Evolutionary conservation across 2,113 vertebrate genomes (phyloP).

Genomic region (Rhinolophus ferrumequinum): DNA sequence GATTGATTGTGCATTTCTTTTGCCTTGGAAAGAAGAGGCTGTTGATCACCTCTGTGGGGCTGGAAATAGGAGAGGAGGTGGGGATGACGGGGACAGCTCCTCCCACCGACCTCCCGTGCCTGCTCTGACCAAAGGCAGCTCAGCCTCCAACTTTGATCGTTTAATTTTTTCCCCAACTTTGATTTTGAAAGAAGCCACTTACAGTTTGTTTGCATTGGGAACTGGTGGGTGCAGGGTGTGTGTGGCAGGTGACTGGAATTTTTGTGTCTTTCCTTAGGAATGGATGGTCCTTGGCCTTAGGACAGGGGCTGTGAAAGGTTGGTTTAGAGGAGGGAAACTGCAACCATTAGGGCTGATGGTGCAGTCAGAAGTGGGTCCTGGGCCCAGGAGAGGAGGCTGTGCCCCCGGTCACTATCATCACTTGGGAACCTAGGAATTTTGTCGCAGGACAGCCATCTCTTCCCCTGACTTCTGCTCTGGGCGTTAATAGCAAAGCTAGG

Average conservation of each 20-base stretch:
- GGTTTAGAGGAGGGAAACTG: neutral
- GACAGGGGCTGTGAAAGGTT: neutral
- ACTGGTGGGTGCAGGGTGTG: neutral
- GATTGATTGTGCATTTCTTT: constrained; percentile 65
- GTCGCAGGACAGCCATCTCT: neutral
- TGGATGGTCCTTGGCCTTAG: neutral
- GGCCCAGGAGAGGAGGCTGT: neutral
- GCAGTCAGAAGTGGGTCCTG: neutral
- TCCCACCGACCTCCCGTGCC: neutral
- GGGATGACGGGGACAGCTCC: neutral
- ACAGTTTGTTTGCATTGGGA: neutral
- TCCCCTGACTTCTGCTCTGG: neutral
- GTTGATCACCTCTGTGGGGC: constrained; percentile 62
- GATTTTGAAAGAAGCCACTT: constrained; percentile 33
- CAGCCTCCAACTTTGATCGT: neutral
- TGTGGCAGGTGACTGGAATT: neutral
- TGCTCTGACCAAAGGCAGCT: neutral
- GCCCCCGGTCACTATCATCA: neutral
- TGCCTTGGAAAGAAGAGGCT: constrained; percentile 64
- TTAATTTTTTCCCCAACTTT: neutral
- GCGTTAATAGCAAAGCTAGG: neutral
- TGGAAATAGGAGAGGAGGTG: neutral
- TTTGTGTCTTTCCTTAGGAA: neutral
- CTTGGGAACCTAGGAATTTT: neutral
- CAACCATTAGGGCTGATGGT: neutral